Percentiles rank a stretch among this genome's conserved stretches.
Conservation (phyloP, 2,888 invertebrate species). For the Eristalis tenax region DNA sequence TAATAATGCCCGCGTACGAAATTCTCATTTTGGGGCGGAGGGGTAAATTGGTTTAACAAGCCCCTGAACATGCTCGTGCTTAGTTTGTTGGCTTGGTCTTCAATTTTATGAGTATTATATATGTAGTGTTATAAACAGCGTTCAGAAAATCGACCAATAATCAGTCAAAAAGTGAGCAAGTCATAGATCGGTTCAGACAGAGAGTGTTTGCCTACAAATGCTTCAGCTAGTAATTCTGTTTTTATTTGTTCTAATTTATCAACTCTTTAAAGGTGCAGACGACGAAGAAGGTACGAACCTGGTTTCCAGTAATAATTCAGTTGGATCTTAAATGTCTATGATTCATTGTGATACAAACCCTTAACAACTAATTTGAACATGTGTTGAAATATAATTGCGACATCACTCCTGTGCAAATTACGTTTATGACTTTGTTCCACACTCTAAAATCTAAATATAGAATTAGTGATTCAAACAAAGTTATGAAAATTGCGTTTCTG, state of each 20-base stretch:
- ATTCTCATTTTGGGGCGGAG: background rate
- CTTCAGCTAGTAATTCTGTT: background rate
- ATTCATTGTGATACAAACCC: no score
- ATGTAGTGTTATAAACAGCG: background rate
- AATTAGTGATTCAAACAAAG: constrained; percentile 6
- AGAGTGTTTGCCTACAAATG: constrained; percentile 13
- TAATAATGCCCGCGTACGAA: background rate
- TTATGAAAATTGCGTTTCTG: background rate
- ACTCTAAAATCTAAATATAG: constrained; percentile 15
- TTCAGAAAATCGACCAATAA: background rate
- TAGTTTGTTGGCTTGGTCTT: background rate
- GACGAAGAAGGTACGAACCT: background rate
- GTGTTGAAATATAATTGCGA: background rate
- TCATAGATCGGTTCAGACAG: background rate
- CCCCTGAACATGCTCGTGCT: background rate
- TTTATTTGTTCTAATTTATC: constrained; percentile 26
- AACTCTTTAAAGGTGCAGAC: constrained; percentile 1
- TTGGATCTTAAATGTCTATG: no score
- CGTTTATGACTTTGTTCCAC: background rate
- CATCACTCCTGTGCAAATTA: no score
- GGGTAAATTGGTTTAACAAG: background rate
- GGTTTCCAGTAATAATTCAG: background rate
- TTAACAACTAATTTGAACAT: no score
- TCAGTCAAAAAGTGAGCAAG: background rate
- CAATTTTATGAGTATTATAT: background rate